A percentile compares a stretch with the other conserved stretches of the same genome.
phyloP scores from a whole-genome alignment of 2,888 invertebrate species.

The Caenorhabditis angaria region DNA sequence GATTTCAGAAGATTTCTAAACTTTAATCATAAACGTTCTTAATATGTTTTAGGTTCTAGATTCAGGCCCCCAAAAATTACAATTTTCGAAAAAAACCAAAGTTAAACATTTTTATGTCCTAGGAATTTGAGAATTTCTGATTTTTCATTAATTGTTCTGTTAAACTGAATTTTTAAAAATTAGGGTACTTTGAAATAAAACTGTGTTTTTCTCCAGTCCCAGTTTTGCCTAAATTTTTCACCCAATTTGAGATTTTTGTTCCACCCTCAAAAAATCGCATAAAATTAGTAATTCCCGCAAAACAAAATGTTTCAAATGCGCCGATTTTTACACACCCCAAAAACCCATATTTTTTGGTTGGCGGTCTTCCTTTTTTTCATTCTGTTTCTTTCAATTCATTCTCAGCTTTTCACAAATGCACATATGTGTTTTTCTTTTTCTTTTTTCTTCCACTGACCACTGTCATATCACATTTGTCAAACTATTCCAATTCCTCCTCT shows the following conservation, averaged over 20 bases:
- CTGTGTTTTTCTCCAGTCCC: too few species aligned
- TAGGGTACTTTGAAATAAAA: too few species aligned
- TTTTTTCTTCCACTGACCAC: background rate
- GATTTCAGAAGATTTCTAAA: too few species aligned
- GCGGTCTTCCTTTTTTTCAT: background rate
- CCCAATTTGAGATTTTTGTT: background rate
- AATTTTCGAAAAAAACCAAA: too few species aligned
- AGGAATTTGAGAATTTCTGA: too few species aligned
- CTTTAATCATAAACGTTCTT: too few species aligned
- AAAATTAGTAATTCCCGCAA: conserved; percentile 1
- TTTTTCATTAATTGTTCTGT: too few species aligned
- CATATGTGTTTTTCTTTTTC: conserved; percentile 1
- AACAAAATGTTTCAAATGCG: background rate
- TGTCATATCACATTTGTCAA: conserved; percentile 3
- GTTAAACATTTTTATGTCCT: too few species aligned
- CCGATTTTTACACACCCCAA: background rate
- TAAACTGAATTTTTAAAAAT: too few species aligned
- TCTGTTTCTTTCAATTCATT: background rate
- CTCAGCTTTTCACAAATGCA: conserved; percentile 4
- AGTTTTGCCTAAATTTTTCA: too few species aligned
- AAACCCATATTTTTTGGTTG: background rate
- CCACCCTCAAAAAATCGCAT: background rate
- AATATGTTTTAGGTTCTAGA: too few species aligned
- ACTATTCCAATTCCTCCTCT: background rate
- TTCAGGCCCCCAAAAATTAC: too few species aligned